Base-by-base conservation (phyloP, 2,888 invertebrate genomes). In the Polymixis flavicincta region DNA sequence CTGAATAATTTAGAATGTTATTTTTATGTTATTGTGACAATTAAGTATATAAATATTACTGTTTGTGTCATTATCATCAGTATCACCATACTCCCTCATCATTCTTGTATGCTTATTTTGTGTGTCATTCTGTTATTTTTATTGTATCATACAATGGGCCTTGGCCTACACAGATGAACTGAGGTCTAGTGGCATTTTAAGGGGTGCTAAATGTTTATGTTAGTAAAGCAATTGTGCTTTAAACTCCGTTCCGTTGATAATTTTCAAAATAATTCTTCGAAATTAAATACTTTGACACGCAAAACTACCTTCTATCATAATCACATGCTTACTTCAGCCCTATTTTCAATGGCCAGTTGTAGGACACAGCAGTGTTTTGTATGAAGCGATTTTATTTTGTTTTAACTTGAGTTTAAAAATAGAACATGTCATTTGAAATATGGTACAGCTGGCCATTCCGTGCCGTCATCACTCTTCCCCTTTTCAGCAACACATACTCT, bases 401-500 rank as follows among this genome's bases (percentile, higher is more conserved):
- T 78, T 72, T 55, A 13, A 65, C 28, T 79, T 66, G 22, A 71
- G 45, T 59, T 69, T 72, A 60, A 68, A 67, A 57, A 68, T 67
- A 50, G 68, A 73, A 57, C n/a, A 71, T 71, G 48, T 63, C n/a
- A 4, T 76, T 68, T 59, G 67, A 59, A 37, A 71, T 59, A 60
- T 42, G 37, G 32, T 85, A 89, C 92, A 91, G 84, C 93, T 93
- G 92, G 92, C 91, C 92, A 90, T 92, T 92, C 90, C 90, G 91
- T 89, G 87, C 92, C 92, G 84, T 93, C 92, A 94, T 93, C 91
- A 92, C 91, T 89, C 91, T 90, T 93, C 93, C 92, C 90, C 93
- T 96, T 83, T 97, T 91, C 95, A 97, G 97, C 94, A 98, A 98
- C 92, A 98, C 98, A 85, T 97, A 97, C 88, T 97, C 97, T 68